Conservation (phyloP, 2,888 invertebrate genomes). For the Aquatica leii region DNA sequence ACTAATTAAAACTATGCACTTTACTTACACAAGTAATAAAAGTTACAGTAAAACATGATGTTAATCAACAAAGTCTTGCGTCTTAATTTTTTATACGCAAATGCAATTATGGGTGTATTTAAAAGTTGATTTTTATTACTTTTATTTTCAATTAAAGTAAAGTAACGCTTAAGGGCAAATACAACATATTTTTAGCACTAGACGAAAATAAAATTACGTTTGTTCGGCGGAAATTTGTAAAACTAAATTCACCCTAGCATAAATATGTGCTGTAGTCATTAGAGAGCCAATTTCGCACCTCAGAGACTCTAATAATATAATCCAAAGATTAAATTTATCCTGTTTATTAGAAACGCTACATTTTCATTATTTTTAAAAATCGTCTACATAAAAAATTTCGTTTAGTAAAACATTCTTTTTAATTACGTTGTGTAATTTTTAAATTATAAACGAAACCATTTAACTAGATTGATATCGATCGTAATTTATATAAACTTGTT, state of each 20-base stretch:
- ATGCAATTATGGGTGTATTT: too few species aligned
- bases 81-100: too few species aligned
- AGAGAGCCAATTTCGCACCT: conserved; percentile 56
- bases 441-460: conserved; percentile 21
- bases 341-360: conserved; percentile 22
- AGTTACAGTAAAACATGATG: too few species aligned
- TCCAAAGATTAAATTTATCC: conserved; percentile 41
- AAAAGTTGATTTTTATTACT: too few species aligned
- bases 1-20: too few species aligned
- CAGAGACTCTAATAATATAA: conserved; percentile 55
- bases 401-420: too few species aligned
- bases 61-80: too few species aligned
- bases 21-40: too few species aligned
- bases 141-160: too few species aligned
- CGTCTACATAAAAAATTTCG: conserved; percentile 1
- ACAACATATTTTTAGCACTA: too few species aligned
- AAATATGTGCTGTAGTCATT: conserved; percentile 45
- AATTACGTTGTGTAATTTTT: conserved; percentile 9
- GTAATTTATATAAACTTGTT: conserved; percentile 22
- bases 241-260: conserved; percentile 36
- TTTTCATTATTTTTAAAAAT: conserved; percentile 29
- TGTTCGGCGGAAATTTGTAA: conserved; percentile 29
- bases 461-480: conserved; percentile 34
- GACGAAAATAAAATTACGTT: conserved; percentile 25
- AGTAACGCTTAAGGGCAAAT: too few species aligned